phyloP scores from a whole-genome alignment of 2,888 invertebrate genomes.

The Drosophila cracens region DNA sequence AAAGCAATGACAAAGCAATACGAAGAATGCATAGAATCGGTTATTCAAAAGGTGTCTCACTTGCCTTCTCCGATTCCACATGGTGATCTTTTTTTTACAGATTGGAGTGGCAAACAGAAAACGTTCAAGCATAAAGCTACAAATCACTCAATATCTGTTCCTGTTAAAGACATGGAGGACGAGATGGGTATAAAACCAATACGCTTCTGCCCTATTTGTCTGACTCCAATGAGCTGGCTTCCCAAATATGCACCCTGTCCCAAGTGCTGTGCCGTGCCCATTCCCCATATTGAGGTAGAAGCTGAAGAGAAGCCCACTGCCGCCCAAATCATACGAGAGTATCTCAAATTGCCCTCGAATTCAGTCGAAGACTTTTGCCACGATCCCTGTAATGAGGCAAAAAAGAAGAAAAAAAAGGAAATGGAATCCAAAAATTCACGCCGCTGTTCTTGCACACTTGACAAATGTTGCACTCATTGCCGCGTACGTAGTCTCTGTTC shows the following conservation, averaged over 20 bases:
- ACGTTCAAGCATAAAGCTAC: neutral
- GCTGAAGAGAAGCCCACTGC: constrained; percentile 64
- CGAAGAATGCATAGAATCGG: constrained; percentile 41
- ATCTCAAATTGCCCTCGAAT: constrained; percentile 40
- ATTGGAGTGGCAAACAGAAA: constrained; percentile 6
- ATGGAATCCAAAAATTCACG: neutral
- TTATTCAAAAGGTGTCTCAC: constrained; percentile 24
- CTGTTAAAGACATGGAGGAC: constrained; percentile 28
- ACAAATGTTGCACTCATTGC: constrained; percentile 75
- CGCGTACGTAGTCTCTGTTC: constrained; percentile 76
- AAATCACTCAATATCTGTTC: constrained; percentile 38
- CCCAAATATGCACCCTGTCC: constrained; percentile 84
- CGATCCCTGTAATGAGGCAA: constrained; percentile 29
- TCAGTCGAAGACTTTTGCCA: constrained; percentile 25
- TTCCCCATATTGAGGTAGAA: constrained; percentile 54
- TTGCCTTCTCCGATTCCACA: constrained; percentile 9
- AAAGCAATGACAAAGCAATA: constrained; percentile 45
- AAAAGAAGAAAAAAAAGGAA: neutral
- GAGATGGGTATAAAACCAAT: constrained; percentile 57
- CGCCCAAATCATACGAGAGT: constrained; percentile 72
- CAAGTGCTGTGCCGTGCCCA: constrained; percentile 76
- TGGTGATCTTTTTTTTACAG: neutral
- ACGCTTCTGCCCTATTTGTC: constrained; percentile 81
- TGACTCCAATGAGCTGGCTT: constrained; percentile 81
- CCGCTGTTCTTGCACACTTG: constrained; percentile 53